Percentiles rank a stretch among this genome's conserved stretches.
These are phyloP conservation scores for Fragum sueziense DNA, from an alignment of 2,888 invertebrate genomes.

Conservation along the genomic window DNA sequence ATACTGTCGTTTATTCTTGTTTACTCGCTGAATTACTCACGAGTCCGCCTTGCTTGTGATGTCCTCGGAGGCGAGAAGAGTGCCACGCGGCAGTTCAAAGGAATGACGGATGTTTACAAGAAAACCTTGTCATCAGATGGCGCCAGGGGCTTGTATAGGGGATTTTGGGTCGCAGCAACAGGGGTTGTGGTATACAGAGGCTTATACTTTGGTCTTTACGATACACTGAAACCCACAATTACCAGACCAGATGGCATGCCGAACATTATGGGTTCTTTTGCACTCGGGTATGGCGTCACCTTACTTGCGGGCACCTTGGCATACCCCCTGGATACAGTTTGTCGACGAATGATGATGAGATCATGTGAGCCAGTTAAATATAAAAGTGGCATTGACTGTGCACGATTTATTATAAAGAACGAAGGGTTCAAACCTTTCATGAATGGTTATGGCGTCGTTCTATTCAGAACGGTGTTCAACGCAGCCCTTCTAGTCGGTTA, in stretches of 20 bases:
- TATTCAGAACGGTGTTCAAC: neutral
- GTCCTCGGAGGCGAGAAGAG: slow-evolving; percentile 77
- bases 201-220: slow-evolving; percentile 82
- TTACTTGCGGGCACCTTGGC: slow-evolving; percentile 95
- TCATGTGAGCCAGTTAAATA: slow-evolving; percentile 85
- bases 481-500: neutral
- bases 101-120: slow-evolving; percentile 86
- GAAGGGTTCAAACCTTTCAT: slow-evolving; percentile 89
- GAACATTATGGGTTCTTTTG: slow-evolving; percentile 75
- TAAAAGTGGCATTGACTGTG: slow-evolving; percentile 95
- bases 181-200: slow-evolving; percentile 82
- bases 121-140: slow-evolving; percentile 82
- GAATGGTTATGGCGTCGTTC: neutral
- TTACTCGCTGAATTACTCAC: slow-evolving; percentile 82
- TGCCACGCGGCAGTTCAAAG: slow-evolving; percentile 91
- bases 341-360: slow-evolving; percentile 99
- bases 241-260: slow-evolving; percentile 43
- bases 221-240: slow-evolving; percentile 81
- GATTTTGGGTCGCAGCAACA: slow-evolving; percentile 81
- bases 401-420: slow-evolving; percentile 91
- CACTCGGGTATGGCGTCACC: slow-evolving; percentile 86
- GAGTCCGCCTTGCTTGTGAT: slow-evolving; percentile 82
- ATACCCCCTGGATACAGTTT: slow-evolving; percentile 96
- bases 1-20: slow-evolving; percentile 82
- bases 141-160: slow-evolving; percentile 81